Conservation (phyloP, 1,140 invertebrate species). For the Nasonia vitripennis region DNA sequence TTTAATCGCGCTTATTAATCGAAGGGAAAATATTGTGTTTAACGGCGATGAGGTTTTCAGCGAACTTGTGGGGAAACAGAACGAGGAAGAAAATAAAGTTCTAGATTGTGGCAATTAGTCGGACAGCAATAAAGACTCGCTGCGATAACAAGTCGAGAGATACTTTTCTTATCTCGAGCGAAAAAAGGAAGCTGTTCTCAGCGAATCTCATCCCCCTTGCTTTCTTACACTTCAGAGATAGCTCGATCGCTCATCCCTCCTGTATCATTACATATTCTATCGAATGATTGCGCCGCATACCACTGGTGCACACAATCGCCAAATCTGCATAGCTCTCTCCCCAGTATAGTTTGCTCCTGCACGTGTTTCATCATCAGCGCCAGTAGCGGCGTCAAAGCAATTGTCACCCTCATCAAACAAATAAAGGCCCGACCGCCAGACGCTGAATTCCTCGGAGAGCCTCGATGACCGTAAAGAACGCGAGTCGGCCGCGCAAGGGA, state of each 20-base stretch:
- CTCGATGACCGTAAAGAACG: conserved; percentile 5
- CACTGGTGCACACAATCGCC: background rate
- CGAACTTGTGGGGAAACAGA: too few relatives aligned
- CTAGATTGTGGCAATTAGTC: background rate
- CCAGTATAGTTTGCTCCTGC: background rate
- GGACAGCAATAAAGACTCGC: background rate
- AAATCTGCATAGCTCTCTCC: background rate
- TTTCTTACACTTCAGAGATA: background rate
- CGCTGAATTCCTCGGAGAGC: background rate
- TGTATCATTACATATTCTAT: background rate
- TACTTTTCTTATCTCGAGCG: too few relatives aligned
- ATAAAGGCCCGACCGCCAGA: background rate
- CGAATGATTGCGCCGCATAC: background rate
- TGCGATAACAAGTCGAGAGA: too few relatives aligned
- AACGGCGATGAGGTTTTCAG: too few relatives aligned
- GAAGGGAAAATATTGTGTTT: too few relatives aligned
- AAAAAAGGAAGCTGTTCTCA: too few relatives aligned
- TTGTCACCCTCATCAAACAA: background rate
- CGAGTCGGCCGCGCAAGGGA: background rate
- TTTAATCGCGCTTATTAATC: too few relatives aligned
- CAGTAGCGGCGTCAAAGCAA: background rate
- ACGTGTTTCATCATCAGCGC: background rate
- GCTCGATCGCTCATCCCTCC: background rate
- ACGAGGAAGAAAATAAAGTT: too few relatives aligned
- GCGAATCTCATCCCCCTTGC: background rate